Percentiles rank a stretch among this genome's conserved stretches.
These are phyloP conservation scores for Argopecten irradians DNA, from an alignment of 1,140 invertebrate genomes.

Conservation along the genomic window DNA sequence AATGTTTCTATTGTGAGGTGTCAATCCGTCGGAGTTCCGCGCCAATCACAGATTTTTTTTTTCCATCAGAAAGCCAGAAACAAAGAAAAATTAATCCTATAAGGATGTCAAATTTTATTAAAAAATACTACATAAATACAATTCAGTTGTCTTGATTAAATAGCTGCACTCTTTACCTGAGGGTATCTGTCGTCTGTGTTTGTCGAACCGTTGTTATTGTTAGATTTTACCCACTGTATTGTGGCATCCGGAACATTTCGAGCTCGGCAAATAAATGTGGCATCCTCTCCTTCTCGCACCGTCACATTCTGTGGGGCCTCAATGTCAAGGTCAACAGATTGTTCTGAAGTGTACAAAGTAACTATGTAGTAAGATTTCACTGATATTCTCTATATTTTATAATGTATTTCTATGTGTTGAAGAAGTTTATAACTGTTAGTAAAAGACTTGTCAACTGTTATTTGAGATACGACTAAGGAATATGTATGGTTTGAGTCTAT, in stretches of 20 bases:
- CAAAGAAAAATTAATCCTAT: no score
- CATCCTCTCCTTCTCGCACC: constrained; percentile 45
- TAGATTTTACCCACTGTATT: constrained; percentile 48
- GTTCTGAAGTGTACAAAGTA: constrained; percentile 35
- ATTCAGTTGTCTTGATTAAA: no score
- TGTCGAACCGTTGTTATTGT: background rate
- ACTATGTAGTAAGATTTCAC: background rate
- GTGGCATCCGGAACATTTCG: constrained; percentile 47
- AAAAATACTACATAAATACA: no score
- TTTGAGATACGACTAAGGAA: background rate
- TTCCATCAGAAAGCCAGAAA: no score
- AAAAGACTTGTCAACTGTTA: background rate
- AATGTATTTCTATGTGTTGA: background rate
- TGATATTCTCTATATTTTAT: background rate
- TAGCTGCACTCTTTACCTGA: background rate
- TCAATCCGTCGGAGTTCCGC: no score
- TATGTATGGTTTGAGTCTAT: background rate
- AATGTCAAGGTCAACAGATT: constrained; percentile 42
- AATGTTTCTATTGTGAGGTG: no score
- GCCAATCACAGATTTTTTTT: no score
- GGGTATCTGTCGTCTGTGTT: background rate
- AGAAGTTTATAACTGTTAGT: background rate
- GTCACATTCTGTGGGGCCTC: constrained; percentile 51
- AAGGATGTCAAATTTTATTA: no score
- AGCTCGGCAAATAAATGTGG: constrained; percentile 46